Conservation (phyloP, 35 echinoderm and acorn worm genomes). For the Ptychodera flava region DNA sequence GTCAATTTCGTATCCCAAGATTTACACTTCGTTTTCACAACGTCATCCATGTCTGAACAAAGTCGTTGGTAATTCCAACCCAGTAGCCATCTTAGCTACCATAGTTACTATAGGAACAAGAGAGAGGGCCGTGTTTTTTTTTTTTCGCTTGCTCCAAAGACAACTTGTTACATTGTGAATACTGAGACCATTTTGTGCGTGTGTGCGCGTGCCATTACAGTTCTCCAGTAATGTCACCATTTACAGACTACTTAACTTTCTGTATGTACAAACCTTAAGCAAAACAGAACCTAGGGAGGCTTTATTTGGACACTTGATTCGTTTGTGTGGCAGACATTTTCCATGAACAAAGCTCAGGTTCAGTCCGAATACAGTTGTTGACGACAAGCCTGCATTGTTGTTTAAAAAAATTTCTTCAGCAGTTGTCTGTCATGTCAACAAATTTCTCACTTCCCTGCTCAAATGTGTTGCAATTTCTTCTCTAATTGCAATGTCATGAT, state of each 20-base stretch:
- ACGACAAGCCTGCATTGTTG: background rate
- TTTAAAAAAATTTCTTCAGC: background rate
- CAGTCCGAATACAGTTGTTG: background rate
- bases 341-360: background rate
- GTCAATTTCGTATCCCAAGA: background rate
- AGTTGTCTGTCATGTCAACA: no score
- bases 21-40: background rate
- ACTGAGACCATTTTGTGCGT: background rate
- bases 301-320: background rate
- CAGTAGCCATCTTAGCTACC: background rate
- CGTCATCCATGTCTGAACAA: background rate
- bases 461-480: no score
- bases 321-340: no score
- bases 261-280: background rate
- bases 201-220: background rate
- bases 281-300: background rate
- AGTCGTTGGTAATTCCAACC: background rate
- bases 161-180: background rate
- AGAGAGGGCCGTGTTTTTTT: no score
- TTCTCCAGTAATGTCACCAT: background rate
- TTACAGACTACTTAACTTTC: background rate
- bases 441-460: no score
- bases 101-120: background rate
- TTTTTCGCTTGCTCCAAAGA: no score
- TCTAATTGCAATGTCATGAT: no score